phyloP scores from a whole-genome alignment of 2,888 invertebrate genomes.

The Glyphotaelius pellucidus region DNA sequence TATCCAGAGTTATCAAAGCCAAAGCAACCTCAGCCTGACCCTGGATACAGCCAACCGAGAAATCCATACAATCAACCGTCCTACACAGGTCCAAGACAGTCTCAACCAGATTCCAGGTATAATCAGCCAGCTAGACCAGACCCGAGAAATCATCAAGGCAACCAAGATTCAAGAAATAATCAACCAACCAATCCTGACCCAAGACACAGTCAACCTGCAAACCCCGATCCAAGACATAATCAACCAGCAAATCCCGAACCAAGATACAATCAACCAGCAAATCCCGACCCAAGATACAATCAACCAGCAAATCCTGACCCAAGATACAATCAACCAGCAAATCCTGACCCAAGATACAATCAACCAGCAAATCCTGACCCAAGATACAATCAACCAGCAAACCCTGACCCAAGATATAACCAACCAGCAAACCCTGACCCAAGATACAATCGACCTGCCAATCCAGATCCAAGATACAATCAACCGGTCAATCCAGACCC shows the following conservation, averaged over 20 bases:
- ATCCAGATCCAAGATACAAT: not conserved
- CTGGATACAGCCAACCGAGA: slow-evolving; percentile 3
- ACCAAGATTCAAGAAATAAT: not conserved
- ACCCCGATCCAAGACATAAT: slow-evolving; percentile 17
- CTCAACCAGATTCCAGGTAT: not conserved
- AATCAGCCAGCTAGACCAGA: not conserved
- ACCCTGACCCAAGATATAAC: not conserved
- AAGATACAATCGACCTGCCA: slow-evolving; percentile 9
- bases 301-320: not conserved
- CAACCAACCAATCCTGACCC: slow-evolving; percentile 14
- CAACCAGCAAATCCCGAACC: slow-evolving; percentile 1
- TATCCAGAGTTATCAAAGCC: not conserved
- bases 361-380: not conserved
- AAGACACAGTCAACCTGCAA: slow-evolving; percentile 10
- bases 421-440: not conserved
- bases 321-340: not conserved
- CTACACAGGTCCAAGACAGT: not conserved
- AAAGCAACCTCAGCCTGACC: slow-evolving; percentile 6
- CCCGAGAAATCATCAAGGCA: not conserved
- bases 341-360: slow-evolving; percentile 15
- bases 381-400: not conserved
- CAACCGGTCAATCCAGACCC: not conserved
- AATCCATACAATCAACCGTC: slow-evolving; percentile 11
- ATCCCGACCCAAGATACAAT: not conserved
- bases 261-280: not conserved